Percentiles rank a stretch among this genome's conserved stretches.
Conservation (phyloP, 2,113 vertebrate species). For the Protobothrops mucrosquamatus region DNA sequence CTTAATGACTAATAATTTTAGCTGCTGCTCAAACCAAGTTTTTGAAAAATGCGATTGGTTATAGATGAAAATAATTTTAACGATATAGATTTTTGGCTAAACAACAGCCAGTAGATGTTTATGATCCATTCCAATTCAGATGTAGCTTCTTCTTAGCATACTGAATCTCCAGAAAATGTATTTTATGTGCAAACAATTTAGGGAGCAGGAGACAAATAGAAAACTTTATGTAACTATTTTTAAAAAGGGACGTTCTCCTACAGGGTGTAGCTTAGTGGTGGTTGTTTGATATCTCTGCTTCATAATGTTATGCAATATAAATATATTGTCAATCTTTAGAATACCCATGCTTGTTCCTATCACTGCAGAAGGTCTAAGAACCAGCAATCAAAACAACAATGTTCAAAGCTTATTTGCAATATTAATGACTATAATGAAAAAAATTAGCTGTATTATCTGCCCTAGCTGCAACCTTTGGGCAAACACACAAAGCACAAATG, state of each 20-base stretch:
- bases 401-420: neutral
- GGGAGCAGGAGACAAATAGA: neutral
- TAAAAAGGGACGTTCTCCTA: neutral
- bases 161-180: neutral
- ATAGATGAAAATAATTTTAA: neutral
- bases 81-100: neutral
- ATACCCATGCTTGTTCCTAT: neutral
- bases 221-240: neutral
- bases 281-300: neutral
- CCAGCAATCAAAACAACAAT: neutral
- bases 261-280: neutral
- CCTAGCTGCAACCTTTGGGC: neutral
- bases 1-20: neutral
- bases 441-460: neutral
- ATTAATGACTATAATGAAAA: neutral
- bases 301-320: neutral
- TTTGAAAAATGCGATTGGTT: neutral
- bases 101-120: neutral
- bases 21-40: neutral
- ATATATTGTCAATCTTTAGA: neutral
- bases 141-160: neutral
- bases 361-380: neutral
- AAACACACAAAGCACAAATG: neutral
- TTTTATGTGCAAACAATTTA: neutral
- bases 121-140: neutral